Evolutionary conservation across 1,140 invertebrate genomes (phyloP), one percentile per base, ranked within the genome.

Genomic region (Achroia grisella): DNA sequence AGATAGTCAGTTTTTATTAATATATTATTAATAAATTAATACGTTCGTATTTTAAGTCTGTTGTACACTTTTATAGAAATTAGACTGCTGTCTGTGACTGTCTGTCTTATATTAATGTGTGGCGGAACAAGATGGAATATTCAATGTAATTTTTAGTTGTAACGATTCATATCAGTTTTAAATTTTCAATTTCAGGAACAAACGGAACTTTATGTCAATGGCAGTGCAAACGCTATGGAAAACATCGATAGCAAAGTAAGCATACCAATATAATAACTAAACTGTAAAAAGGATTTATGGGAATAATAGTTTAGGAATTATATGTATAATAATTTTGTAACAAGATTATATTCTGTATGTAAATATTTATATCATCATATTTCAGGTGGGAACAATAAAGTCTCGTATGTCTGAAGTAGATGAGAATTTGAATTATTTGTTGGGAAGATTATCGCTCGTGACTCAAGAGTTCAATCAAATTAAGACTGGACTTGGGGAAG

Each of bases 391-490:
- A 23, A 87, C 89, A 49, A 95, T 96, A 60, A 94, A 92, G n/a
- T 89, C 89, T 52, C 89, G 92, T 33, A 94, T 96, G 89, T 68
- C 86, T 0, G 94, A 95, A 71, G 92, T 97, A 5, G 93, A 95
- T 53, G 90, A 92, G 40, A 95, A 96, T 71, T 86, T 97, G 17
- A 97, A 97, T 75, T 96, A 92, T 68, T 85, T 96, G 17, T 74
- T 97, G 39, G 95, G 95, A 3, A 87, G 92, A 43, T 72, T 97
- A 17, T 93, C 92, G 0, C 77, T 96, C 0, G 92, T 96, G 8
- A 94, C 94, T 0, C 92, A 94, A 56, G 95, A 97, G 75, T 97
- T 97, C 75, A 93, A 92, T 60, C 90, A 91, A 65, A 95, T 96
- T 31, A 95, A 95, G 68, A 87, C 83, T 5, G 93, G 92, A 0